A percentile compares a stretch with the other conserved stretches of the same genome.
phyloP scores from a whole-genome alignment of 1,140 invertebrate genomes.

The Plodia interpunctella region DNA sequence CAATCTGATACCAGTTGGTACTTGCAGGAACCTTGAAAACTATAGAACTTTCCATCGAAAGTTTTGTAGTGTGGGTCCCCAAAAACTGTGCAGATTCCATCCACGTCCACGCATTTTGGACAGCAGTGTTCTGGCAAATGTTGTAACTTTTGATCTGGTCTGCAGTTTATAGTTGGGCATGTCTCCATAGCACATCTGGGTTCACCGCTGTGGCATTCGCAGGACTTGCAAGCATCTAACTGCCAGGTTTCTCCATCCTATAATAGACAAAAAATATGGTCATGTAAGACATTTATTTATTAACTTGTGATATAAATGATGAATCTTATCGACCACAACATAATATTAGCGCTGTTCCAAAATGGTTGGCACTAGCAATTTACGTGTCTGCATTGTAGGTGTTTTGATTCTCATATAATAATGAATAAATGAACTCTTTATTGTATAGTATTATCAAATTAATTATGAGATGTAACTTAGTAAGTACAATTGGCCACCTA shows the following conservation, averaged over 20 bases:
- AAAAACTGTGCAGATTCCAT: slow-evolving; percentile 94
- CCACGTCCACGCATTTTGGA: slow-evolving; percentile 89
- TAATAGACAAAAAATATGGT: slow-evolving; percentile 47
- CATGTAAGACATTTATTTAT: too few species aligned
- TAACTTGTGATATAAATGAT: background rate
- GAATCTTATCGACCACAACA: too few species aligned
- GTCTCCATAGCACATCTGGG: slow-evolving; percentile 87
- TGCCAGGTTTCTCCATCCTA: slow-evolving; percentile 93
- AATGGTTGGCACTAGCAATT: too few species aligned
- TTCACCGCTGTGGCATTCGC: slow-evolving; percentile 87
- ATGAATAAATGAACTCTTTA: too few species aligned
- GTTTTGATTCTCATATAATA: too few species aligned
- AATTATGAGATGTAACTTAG: background rate
- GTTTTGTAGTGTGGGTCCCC: slow-evolving; percentile 96
- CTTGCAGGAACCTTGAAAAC: slow-evolving; percentile 94
- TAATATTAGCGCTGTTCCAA: too few species aligned
- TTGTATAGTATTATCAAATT: background rate
- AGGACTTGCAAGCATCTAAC: slow-evolving; percentile 91
- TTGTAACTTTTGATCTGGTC: slow-evolving; percentile 83
- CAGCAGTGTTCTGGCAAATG: slow-evolving; percentile 89
- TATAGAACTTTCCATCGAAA: slow-evolving; percentile 94
- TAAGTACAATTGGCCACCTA: slow-evolving; percentile 30
- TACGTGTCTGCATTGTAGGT: too few species aligned
- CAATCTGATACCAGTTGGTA: slow-evolving; percentile 92
- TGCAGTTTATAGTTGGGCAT: slow-evolving; percentile 84